Evolutionary conservation across 2,797 vertebrate genomes (phyloP).

Genomic region (Vespertilio murinus): DNA sequence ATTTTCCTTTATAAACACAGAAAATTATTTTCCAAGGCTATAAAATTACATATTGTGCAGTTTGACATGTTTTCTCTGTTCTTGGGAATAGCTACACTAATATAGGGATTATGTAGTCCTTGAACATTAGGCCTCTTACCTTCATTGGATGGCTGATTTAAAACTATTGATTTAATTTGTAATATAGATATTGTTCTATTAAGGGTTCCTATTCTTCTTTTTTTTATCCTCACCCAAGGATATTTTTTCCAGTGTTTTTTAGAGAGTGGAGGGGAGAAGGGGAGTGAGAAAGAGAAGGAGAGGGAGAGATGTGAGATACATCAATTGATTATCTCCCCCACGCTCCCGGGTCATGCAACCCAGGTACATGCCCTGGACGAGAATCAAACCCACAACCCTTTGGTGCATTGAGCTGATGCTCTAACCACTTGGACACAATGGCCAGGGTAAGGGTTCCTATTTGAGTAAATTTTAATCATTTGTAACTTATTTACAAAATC

Average conservation of each 20-base stretch:
- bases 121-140: neutral
- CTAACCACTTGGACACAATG: neutral
- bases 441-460: neutral
- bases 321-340: neutral
- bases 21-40: neutral
- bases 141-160: neutral
- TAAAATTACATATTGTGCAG: neutral
- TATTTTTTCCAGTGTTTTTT: neutral
- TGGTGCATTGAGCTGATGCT: neutral
- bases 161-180: slow-evolving; percentile 3
- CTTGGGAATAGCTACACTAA: neutral
- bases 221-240: neutral
- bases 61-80: slow-evolving; percentile 28
- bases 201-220: neutral
- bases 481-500: neutral
- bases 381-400: neutral
- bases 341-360: neutral
- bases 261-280: neutral
- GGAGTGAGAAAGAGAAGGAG: neutral
- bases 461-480: slow-evolving; percentile 17
- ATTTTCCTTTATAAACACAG: neutral
- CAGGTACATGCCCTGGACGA: neutral
- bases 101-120: neutral
- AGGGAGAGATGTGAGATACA: neutral
- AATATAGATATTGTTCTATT: neutral